Percentiles rank a stretch among this genome's conserved stretches.
Evolutionary conservation across 2,113 vertebrate species (phyloP).

Genomic region (Suricata suricatta): DNA sequence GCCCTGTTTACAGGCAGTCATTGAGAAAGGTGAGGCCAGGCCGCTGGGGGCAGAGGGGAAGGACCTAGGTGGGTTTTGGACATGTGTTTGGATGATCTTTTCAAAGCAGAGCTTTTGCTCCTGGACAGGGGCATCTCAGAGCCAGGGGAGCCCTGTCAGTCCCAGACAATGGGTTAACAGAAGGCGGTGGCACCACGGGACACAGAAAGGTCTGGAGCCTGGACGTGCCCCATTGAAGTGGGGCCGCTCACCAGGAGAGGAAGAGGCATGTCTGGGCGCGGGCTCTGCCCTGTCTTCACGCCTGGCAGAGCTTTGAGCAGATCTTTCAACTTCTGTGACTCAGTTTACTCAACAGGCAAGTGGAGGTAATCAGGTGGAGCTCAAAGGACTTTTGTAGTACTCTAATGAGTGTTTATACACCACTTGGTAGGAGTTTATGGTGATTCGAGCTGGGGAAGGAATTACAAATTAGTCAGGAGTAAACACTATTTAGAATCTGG

Average conservation of each 20-base stretch:
- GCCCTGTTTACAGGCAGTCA: neutral
- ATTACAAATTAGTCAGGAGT: conserved; percentile 63
- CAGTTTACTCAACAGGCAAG: conserved; percentile 77
- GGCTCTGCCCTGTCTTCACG: conserved; percentile 33
- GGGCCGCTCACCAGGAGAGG: neutral
- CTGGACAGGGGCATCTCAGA: neutral
- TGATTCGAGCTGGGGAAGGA: conserved; percentile 61
- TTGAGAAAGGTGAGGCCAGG: neutral
- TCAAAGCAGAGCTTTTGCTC: neutral
- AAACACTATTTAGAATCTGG: conserved; percentile 66
- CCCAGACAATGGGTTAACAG: neutral
- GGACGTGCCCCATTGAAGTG: neutral
- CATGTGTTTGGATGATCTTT: neutral
- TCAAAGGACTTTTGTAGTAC: conserved; percentile 67
- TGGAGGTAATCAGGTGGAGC: conserved; percentile 47
- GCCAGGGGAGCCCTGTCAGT: neutral
- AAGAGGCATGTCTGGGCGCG: conserved; percentile 70
- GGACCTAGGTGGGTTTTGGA: too few species aligned
- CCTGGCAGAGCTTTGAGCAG: conserved; percentile 36
- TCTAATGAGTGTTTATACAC: conserved; percentile 74
- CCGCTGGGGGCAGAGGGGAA: neutral
- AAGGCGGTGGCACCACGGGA: neutral
- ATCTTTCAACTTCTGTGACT: conserved; percentile 80
- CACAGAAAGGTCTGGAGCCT: neutral
- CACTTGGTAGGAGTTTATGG: conserved; percentile 64